Evolutionary conservation across 2,113 vertebrate species (phyloP).

Genomic region (Pipra filicauda): DNA sequence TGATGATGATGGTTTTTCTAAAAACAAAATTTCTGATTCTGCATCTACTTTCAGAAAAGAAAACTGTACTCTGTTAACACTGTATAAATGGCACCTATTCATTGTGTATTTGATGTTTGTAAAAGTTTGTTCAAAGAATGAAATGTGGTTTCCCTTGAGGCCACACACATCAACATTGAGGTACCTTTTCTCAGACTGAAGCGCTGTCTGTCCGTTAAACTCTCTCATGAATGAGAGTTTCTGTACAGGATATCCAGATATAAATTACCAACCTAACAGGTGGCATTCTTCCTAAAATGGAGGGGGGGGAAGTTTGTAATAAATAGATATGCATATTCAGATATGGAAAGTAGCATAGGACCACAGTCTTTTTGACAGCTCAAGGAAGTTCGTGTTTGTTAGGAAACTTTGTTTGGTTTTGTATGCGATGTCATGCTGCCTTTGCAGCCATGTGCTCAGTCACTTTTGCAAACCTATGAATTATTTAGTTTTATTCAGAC

Average conservation of each 20-base stretch:
- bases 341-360: background rate
- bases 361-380: background rate
- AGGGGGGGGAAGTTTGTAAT: background rate
- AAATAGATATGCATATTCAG: background rate
- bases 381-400: background rate
- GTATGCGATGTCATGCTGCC: background rate
- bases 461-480: background rate
- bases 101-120: background rate
- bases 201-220: background rate
- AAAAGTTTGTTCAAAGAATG: background rate
- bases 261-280: background rate
- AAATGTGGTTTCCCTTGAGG: background rate
- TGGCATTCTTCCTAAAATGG: background rate
- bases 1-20: background rate
- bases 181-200: background rate
- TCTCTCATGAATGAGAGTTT: background rate
- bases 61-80: background rate
- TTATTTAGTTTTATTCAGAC: background rate
- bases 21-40: background rate
- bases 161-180: background rate
- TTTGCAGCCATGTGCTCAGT: background rate
- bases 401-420: background rate
- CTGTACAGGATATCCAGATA: background rate
- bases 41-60: background rate
- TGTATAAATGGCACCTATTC: background rate